phyloP scores from a whole-genome alignment of 2,113 vertebrate genomes.

The Tinamus guttatus region DNA sequence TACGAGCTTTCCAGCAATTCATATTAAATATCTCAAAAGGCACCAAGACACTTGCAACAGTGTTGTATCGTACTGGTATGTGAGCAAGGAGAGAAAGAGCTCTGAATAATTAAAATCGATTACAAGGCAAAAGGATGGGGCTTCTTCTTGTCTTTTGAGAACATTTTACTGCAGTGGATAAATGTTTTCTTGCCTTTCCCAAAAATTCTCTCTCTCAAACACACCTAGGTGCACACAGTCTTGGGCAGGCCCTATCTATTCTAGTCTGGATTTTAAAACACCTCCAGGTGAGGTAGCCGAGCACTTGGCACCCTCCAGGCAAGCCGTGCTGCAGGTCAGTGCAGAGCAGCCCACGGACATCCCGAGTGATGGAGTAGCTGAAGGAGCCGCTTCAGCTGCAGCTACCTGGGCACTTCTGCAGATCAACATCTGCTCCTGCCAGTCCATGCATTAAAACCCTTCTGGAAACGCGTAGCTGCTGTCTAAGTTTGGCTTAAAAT shows the following conservation, averaged over 20 bases:
- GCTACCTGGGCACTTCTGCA: not conserved
- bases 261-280: not conserved
- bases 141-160: slow-evolving; percentile 66
- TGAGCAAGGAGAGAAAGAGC: slow-evolving; percentile 62
- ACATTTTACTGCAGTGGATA: slow-evolving; percentile 39
- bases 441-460: not conserved
- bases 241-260: slow-evolving; percentile 1
- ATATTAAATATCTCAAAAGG: slow-evolving; percentile 55
- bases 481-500: not conserved
- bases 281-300: not conserved
- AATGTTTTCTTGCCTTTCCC: slow-evolving; percentile 63
- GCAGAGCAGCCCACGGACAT: not conserved
- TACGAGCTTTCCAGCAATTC: slow-evolving; percentile 46
- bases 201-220: slow-evolving; percentile 45
- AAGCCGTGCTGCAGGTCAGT: not conserved
- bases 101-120: slow-evolving; percentile 77
- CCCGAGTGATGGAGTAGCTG: not conserved
- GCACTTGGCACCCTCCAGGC: fast-evolving
- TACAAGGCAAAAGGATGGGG: slow-evolving; percentile 65
- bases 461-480: not conserved
- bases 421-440: not conserved
- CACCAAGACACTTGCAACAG: slow-evolving; percentile 36
- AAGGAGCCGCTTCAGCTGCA: not conserved
- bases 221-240: not conserved
- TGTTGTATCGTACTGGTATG: slow-evolving; percentile 56